Evolutionary conservation across 2,888 invertebrate genomes (phyloP).

Genomic region (Malthinus seriepunctatus): DNA sequence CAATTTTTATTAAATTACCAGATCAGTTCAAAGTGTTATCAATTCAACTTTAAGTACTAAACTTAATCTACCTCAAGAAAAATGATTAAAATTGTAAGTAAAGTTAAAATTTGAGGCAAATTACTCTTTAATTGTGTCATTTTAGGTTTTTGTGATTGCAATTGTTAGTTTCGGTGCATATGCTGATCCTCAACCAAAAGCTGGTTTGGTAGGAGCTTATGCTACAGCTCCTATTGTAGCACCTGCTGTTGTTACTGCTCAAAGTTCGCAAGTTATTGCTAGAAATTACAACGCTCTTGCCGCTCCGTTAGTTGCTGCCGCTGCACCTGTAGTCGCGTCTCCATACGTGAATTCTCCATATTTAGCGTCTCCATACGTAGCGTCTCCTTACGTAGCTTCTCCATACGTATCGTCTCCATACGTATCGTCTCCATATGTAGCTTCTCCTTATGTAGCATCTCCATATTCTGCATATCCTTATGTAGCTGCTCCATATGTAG

Average conservation of each 20-base stretch:
- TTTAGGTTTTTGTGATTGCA: conserved; percentile 29
- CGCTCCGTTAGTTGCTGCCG: conserved; percentile 26
- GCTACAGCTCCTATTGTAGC: conserved; percentile 41
- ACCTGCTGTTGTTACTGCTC: conserved; percentile 61
- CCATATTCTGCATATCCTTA: conserved; percentile 35
- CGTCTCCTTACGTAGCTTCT: conserved; percentile 11
- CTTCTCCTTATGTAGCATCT: conserved; percentile 28
- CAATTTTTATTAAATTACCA: not conserved
- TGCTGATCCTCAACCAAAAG: conserved; percentile 43
- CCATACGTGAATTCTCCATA: conserved; percentile 48
- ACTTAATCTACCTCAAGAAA: not conserved
- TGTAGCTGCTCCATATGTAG: conserved; percentile 40
- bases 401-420: conserved; percentile 28
- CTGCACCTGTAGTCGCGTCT: conserved; percentile 29
- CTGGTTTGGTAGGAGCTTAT: conserved; percentile 45
- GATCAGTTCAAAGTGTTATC: not conserved
- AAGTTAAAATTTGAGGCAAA: not conserved
- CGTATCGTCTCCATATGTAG: not conserved
- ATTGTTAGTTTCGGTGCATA: conserved; percentile 39
- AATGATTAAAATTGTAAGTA: conserved; percentile 5
- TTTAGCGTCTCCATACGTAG: conserved; percentile 44
- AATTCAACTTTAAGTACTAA: not conserved
- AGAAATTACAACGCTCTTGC: conserved; percentile 65
- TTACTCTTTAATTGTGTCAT: no score
- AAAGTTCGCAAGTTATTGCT: conserved; percentile 66